These are phyloP conservation scores for Porites australiensis DNA, from an alignment of 64 coral and sea anemone species.

Conservation along the genomic window DNA sequence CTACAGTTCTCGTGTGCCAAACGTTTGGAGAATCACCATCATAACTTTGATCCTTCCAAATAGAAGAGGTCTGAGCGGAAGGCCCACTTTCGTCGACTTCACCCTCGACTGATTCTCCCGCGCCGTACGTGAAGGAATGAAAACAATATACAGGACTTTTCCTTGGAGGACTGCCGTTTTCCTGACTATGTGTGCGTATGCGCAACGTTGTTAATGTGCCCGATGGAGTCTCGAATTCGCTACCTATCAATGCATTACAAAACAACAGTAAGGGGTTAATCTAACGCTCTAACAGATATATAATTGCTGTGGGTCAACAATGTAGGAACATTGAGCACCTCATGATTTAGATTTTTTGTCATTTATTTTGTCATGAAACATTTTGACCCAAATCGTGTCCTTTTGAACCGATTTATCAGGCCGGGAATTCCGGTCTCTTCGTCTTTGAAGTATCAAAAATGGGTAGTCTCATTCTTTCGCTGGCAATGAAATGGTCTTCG, in stretches of 20 bases:
- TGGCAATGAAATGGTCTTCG: no score
- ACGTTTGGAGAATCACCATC: conserved; percentile 45
- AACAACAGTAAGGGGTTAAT: neutral
- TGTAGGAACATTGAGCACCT: no score
- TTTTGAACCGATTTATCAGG: no score
- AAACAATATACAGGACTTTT: conserved; percentile 46
- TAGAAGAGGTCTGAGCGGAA: neutral
- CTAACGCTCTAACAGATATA: no score
- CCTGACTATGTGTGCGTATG: neutral
- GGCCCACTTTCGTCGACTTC: neutral
- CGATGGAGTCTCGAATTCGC: conserved; percentile 3
- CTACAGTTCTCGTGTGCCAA: neutral
- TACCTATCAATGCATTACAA: neutral
- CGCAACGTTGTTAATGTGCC: neutral
- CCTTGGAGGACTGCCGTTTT: neutral
- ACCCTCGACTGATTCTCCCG: neutral
- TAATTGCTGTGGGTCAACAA: no score
- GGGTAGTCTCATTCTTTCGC: no score
- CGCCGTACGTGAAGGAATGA: conserved; percentile 46
- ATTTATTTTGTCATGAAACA: no score
- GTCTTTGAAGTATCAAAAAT: no score
- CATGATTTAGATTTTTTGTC: no score
- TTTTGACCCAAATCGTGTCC: no score
- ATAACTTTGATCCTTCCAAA: conserved; percentile 8
- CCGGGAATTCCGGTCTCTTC: no score